Conservation (phyloP, 2,797 vertebrate genomes). For the Micropoecilia bifurca region DNA sequence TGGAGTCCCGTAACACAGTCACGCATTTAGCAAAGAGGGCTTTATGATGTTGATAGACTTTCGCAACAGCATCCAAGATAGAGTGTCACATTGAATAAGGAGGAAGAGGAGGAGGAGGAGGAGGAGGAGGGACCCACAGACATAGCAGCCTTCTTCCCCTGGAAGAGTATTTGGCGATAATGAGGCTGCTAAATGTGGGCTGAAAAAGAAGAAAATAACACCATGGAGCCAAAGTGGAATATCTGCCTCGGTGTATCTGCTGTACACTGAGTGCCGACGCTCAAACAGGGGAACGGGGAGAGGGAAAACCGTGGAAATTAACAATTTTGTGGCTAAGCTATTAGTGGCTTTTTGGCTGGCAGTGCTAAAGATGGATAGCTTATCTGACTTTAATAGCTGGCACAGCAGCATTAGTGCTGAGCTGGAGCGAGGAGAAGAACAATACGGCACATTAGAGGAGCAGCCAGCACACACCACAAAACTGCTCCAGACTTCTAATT, state of each 20-base stretch:
- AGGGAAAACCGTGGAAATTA: conserved; percentile 74
- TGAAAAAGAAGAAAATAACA: conserved; percentile 26
- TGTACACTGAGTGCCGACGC: conserved; percentile 40
- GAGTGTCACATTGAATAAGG: conserved; percentile 39
- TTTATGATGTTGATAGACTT: conserved; percentile 24
- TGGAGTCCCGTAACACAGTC: conserved; percentile 26
- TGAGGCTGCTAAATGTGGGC: conserved; percentile 32
- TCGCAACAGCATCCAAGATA: conserved; percentile 31
- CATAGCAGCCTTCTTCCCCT: conserved; percentile 36
- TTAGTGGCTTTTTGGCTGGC: conserved; percentile 80
- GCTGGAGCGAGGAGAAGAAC: conserved; percentile 77
- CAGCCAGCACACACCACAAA: conserved; percentile 78
- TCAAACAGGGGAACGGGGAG: conserved; percentile 64
- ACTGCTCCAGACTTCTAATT: conserved; percentile 84
- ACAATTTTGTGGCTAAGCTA: conserved; percentile 79
- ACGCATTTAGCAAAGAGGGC: conserved; percentile 24
- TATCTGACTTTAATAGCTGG: conserved; percentile 84
- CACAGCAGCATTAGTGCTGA: conserved; percentile 83
- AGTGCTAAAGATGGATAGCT: conserved; percentile 81
- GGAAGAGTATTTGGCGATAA: conserved; percentile 49
- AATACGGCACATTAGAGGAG: conserved; percentile 84
- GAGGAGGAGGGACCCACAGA: conserved; percentile 41
- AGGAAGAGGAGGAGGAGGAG: conserved; percentile 12
- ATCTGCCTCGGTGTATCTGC: conserved; percentile 40
- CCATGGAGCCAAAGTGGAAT: conserved; percentile 29